Conservation (phyloP, 2,113 vertebrate genomes). For the Hemicordylus capensis region DNA sequence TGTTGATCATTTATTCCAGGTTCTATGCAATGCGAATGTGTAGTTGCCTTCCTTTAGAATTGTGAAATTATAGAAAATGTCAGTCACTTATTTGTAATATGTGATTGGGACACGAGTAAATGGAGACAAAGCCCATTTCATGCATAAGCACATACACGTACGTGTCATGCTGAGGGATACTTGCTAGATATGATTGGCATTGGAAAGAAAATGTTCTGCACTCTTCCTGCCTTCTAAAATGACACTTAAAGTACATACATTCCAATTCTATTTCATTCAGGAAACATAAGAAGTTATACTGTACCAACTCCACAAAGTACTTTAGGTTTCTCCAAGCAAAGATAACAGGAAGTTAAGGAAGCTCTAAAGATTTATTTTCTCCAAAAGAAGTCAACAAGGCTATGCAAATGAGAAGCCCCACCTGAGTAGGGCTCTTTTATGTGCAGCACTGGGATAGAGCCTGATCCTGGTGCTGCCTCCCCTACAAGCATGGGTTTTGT, state of each 20-base stretch:
- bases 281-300: background rate
- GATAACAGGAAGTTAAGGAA: background rate
- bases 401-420: no score
- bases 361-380: background rate
- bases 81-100: background rate
- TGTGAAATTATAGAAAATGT: background rate
- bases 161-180: background rate
- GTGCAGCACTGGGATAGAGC: no score
- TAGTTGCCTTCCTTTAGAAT: background rate
- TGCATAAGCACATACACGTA: background rate
- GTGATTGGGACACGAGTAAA: background rate
- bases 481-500: no score
- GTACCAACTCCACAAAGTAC: background rate
- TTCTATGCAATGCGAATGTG: background rate
- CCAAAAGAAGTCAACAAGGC: background rate
- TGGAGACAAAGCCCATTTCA: background rate
- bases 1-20: background rate
- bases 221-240: background rate
- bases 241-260: background rate
- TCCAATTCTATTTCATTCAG: constrained; percentile 9
- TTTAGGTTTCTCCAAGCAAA: background rate
- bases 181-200: background rate
- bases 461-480: no score
- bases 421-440: no score
- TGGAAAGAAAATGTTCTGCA: background rate